Base-by-base conservation (phyloP, 2,113 vertebrate species). In the Hippolais icterina region DNA sequence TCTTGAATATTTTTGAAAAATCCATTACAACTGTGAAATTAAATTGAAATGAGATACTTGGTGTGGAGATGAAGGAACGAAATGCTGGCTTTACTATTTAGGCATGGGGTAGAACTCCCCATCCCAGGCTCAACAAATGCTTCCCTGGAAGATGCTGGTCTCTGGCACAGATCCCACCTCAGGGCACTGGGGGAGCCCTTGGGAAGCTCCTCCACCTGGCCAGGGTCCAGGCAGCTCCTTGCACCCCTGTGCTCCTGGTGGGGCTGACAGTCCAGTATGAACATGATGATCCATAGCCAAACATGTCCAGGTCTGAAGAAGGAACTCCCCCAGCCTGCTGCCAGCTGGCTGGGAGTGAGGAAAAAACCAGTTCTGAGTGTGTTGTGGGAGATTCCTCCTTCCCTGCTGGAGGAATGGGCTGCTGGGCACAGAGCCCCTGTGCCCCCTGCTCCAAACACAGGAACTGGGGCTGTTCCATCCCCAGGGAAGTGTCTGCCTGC, bases 1-100 rank as follows among this genome's bases (percentile, higher is more conserved):
- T 95, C 91, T 89, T 60, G 90, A 95, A 84, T 94, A 77, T 84
- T 96, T 95, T 91, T 95, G 94, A 95, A 97, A 97, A 97, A 93
- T 96, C 95, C 84, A 83, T 95, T 96, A 91, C 80, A 77, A 92
- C 88, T 95, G 93, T 94, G 91, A 94, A 96, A 92, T 96, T 91
- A 89, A 93, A 91, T 94, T 91, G 95, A 96, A 91, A 93, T 74
- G 82, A 95, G 93, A 96, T 96, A 89, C 91, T 92, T 81, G 1
- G 49, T 79, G 72, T 66, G 63, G 88, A 88, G 83, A 81, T 94
- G 94, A 83, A 85, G 95, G 93, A 91, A 87, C 66, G 64, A 90
- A 91, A 83, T 70, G 75, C 80, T 94, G 87, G 77, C 92, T 92
- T 95, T 91, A 60, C 95, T 72, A 0, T 87, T 81, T 93, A 84